Evolutionary conservation across 2,888 invertebrate species (phyloP).

Genomic region (Hypercompe scribonia): DNA sequence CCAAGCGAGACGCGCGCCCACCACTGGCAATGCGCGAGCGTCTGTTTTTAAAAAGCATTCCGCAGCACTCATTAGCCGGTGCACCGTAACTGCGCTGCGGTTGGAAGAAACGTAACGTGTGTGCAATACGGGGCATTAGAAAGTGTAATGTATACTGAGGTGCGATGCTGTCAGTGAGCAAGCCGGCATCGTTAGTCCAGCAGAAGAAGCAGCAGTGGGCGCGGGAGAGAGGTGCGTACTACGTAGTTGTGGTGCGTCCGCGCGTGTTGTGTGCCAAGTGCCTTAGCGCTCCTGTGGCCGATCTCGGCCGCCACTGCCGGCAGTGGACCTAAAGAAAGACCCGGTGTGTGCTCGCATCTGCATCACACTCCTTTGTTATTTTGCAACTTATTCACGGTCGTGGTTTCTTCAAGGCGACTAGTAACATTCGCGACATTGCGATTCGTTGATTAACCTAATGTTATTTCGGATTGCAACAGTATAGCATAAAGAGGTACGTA

Average conservation of each 20-base stretch:
- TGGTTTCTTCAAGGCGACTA: conserved; percentile 58
- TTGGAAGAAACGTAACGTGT: conserved; percentile 74
- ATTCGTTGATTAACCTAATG: conserved; percentile 47
- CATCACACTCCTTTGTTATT: conserved; percentile 53
- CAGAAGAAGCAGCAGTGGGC: conserved; percentile 97
- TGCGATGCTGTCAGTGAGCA: conserved; percentile 85
- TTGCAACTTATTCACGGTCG: conserved; percentile 68
- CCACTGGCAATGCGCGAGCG: conserved; percentile 72
- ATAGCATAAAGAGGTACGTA: conserved; percentile 52
- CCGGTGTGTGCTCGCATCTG: conserved; percentile 47
- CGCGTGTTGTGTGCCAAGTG: conserved; percentile 36
- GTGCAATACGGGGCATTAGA: conserved; percentile 82
- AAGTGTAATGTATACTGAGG: conserved; percentile 81
- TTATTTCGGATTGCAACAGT: conserved; percentile 50
- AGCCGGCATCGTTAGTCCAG: conserved; percentile 90
- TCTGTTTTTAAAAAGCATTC: conserved; percentile 78
- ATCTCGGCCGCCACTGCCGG: conserved; percentile 29
- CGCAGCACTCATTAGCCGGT: conserved; percentile 77
- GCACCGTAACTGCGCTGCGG: conserved; percentile 80
- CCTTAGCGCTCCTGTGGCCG: conserved; percentile 31
- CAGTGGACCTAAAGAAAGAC: conserved; percentile 37
- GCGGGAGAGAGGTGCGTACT: conserved; percentile 93
- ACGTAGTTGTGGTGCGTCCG: conserved; percentile 46
- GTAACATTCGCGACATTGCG: conserved; percentile 47
- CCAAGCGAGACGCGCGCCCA: conserved; percentile 77